Evolutionary conservation across 2,113 vertebrate species (phyloP).

Genomic region (Tor tambroides): DNA sequence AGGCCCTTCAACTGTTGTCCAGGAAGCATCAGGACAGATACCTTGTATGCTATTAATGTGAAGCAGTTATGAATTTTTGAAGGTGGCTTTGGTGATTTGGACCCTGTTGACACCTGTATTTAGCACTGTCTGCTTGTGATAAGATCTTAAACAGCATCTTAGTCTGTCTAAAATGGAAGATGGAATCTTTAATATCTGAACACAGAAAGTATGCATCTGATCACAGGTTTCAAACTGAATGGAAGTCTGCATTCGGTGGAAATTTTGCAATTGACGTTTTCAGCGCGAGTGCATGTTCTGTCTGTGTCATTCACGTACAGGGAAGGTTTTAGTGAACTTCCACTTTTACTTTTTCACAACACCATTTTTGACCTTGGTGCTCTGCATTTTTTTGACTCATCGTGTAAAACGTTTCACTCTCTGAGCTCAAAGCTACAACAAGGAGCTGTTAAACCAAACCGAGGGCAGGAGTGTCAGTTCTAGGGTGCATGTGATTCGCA

Average conservation of each 20-base stretch:
- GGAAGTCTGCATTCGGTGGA: not conserved
- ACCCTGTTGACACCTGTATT: not conserved
- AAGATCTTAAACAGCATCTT: too few relatives aligned
- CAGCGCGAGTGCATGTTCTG: not conserved
- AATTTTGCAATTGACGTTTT: not conserved
- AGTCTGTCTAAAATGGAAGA: too few relatives aligned
- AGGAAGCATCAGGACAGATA: too few relatives aligned
- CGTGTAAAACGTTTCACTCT: conserved; percentile 5
- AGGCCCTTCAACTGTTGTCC: too few relatives aligned
- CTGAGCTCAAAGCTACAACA: not conserved
- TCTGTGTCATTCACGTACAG: conserved; percentile 5
- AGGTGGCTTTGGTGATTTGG: not conserved
- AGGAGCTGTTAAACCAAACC: not conserved
- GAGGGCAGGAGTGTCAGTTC: conserved; percentile 15
- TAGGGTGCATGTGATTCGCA: not conserved
- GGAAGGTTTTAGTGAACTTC: not conserved
- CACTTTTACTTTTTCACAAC: conserved; percentile 5
- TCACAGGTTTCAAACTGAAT: not conserved
- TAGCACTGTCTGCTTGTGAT: not conserved
- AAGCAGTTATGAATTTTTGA: too few relatives aligned
- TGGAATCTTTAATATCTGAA: not conserved
- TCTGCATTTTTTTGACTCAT: not conserved
- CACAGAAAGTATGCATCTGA: not conserved
- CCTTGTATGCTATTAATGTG: too few relatives aligned
- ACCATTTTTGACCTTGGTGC: not conserved